Evolutionary conservation across 1,140 invertebrate genomes (phyloP), one percentile per base, ranked within the genome.

Genomic region (Drosophila kurseongensis): DNA sequence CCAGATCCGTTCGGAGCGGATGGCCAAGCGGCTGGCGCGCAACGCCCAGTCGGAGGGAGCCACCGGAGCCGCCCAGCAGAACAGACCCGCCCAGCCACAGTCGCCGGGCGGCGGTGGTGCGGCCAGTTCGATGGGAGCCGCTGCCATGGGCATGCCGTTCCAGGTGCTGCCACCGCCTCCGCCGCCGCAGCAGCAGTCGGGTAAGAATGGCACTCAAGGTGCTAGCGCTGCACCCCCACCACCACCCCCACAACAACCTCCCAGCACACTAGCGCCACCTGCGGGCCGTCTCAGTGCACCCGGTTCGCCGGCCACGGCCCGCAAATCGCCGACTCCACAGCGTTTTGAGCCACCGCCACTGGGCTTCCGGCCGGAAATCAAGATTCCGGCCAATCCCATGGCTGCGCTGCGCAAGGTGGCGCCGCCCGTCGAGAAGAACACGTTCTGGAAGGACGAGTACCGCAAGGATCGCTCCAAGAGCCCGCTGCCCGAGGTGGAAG

Each of bases 1-100:
- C 0, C 97, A 98, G 92, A 98, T 98, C 40, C 94, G 95, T 63
- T 98, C 96, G 59, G 97, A 97, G 2, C 94, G 97, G 74, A 98
- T 98, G 96, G 96, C 96, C 12, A 94, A 97, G 75, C 93, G 97
- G 42, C 35, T 94, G 93, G 60, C 91, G 82, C 71, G 94, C 93
- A 92, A 94, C 93, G 80, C 94, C 78, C 73, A 94, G 89, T 82
- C 93, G 77, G 92, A 94, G 82, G 93, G 94, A 71, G 79, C 95
- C 69, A 91, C 85, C 72, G 91, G 91, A 1, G 75, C 75, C 10
- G 56, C 78, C 27, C 90, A 91, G 73, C 85, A 82, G 42, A 93
- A 91, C 91, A 77, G 91, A 78, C 91, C 92, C 40, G 82, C 82
- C 77, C 75, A 79, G 27, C 85, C 90, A n/a, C 84, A 79, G 58